These are phyloP conservation scores for Scrobipalpa costella DNA, from an alignment of 2,888 invertebrate genomes.

Conservation along the genomic window DNA sequence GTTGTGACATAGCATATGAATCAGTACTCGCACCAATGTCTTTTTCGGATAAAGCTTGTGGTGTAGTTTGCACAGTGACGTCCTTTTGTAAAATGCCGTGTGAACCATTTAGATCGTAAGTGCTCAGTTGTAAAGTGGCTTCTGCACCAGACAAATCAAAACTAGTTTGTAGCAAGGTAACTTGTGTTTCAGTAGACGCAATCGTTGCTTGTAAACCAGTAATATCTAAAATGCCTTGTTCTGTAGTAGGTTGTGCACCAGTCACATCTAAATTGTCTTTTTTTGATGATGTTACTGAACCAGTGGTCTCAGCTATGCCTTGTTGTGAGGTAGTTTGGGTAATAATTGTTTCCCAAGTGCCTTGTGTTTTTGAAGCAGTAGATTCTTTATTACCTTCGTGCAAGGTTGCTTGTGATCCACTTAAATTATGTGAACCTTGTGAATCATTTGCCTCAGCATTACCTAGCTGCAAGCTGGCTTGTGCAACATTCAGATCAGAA, in stretches of 20 bases:
- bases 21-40: background rate
- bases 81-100: background rate
- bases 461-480: background rate
- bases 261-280: background rate
- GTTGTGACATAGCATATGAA: background rate
- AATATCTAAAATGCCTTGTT: background rate
- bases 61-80: background rate
- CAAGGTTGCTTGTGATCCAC: background rate
- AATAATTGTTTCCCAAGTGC: background rate
- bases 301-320: background rate
- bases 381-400: too few species aligned
- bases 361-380: background rate
- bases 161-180: background rate
- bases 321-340: background rate
- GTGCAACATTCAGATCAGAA: background rate
- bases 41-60: background rate
- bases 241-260: background rate
- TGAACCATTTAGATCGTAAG: background rate
- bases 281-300: background rate
- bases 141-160: background rate
- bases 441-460: background rate
- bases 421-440: background rate
- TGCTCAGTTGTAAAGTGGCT: background rate
- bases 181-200: background rate
- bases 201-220: background rate